These are phyloP conservation scores for Xenopus tropicalis DNA, from an alignment of 2,113 vertebrate genomes.

Conservation along the genomic window DNA sequence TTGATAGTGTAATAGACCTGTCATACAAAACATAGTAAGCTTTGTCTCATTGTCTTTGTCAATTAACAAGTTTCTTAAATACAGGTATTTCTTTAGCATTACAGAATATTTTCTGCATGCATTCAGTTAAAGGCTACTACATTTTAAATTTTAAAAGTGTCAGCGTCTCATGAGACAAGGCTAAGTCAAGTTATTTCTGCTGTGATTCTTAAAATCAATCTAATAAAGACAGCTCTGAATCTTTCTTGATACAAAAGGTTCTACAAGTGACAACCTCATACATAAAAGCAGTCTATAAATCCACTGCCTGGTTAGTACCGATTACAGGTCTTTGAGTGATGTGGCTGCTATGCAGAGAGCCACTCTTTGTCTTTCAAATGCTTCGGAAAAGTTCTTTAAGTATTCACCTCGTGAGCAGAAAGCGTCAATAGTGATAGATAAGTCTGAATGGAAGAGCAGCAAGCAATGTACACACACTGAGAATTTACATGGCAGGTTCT, in stretches of 20 bases:
- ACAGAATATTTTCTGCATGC: no score
- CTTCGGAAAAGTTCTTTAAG: constrained; percentile 36
- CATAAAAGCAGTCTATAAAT: constrained; percentile 19
- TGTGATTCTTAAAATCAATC: background rate
- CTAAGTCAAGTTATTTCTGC: background rate
- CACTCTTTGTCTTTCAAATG: constrained; percentile 32
- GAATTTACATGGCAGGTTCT: constrained; percentile 14
- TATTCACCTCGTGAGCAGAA: constrained; percentile 14
- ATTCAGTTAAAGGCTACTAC: no score
- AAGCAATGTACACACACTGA: constrained; percentile 33
- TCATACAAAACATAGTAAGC: no score
- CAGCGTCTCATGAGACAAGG: background rate
- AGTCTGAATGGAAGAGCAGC: constrained; percentile 38
- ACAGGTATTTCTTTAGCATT: no score
- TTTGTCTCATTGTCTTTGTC: no score
- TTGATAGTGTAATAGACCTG: no score
- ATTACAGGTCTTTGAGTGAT: constrained; percentile 27
- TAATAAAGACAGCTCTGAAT: constrained; percentile 8
- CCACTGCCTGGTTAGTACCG: constrained; percentile 12
- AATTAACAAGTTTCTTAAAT: no score
- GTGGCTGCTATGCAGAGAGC: constrained; percentile 12
- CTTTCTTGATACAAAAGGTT: constrained; percentile 14
- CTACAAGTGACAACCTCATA: background rate
- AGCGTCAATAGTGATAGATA: constrained; percentile 35
- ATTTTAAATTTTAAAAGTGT: background rate